phyloP scores from a whole-genome alignment of 2,113 vertebrate species.

The Colistium nudipinnis region DNA sequence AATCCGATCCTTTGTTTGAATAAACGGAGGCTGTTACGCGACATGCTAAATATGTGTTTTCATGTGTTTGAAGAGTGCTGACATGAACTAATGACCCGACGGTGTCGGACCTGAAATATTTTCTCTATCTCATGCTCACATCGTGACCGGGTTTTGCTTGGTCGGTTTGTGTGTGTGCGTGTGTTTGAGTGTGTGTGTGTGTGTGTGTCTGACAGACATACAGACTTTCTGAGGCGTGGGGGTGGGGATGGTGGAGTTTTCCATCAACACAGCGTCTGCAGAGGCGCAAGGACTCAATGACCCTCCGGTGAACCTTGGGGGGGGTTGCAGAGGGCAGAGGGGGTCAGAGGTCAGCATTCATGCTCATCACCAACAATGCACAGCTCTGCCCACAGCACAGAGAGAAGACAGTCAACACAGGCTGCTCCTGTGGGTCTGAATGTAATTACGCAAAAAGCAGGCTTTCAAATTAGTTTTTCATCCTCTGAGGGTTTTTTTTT shows the following conservation, averaged over 20 bases:
- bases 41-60: neutral
- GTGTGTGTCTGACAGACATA: conserved; percentile 53
- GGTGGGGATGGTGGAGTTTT: conserved; percentile 44
- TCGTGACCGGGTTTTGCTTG: conserved; percentile 56
- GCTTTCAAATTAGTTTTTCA: conserved; percentile 11
- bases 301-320: conserved; percentile 91
- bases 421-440: conserved; percentile 67
- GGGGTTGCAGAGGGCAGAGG: conserved; percentile 86
- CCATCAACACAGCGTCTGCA: conserved; percentile 81
- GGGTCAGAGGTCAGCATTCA: conserved; percentile 91
- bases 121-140: conserved; percentile 19
- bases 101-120: conserved; percentile 33
- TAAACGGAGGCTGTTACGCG: neutral
- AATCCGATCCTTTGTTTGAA: neutral
- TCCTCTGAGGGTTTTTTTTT: neutral
- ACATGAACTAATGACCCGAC: conserved; percentile 11
- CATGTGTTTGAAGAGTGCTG: neutral
- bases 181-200: conserved; percentile 47
- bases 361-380: conserved; percentile 92
- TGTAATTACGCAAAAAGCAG: conserved; percentile 41
- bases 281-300: conserved; percentile 84
- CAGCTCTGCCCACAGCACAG: conserved; percentile 83
- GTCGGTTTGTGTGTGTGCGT: conserved; percentile 49
- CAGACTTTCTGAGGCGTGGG: conserved; percentile 33
- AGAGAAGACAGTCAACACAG: conserved; percentile 71